Evolutionary conservation across 2,888 invertebrate genomes (phyloP), one percentile per base, ranked within the genome.

Genomic region (Leptura quadrifasciata): DNA sequence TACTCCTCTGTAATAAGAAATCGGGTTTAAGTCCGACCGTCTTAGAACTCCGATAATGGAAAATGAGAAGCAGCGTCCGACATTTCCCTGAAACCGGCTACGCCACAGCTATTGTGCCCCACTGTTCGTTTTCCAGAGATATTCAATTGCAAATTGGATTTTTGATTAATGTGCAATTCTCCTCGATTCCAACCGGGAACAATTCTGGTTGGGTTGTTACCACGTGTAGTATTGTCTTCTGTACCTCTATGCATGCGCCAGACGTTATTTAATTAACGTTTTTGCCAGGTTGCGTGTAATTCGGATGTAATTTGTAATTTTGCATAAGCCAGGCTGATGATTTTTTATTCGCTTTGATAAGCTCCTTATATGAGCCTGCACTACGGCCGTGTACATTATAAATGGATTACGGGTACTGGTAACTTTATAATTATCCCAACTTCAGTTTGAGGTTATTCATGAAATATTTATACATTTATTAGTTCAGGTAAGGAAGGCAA

Each of bases 111-210:
- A 21, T 65, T 65, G 52, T 65, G 65, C 65, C 24, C 65, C 65
- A 24, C 47, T 24, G 52, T 52, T 65, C 65, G 24, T 65, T 65
- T 65, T 65, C 65, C 70, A 24, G 74, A 67, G 76, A 77, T 75
- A 74, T 78, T 75, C 80, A 78, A 78, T 78, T 76, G 78, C 76
- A 78, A 80, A 80, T 80, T 80, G 78, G 80, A 78, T 80, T 78
- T 80, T 80, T 80, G 80, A 80, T 78, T 77, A 80, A 80, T 78
- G 78, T 61, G 31, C 74, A 47, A 63, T 79, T 69, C 74, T 70
- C 70, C 15, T 35, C 47, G 67, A 27, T 64, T 35, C 47, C 18
- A 27, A 35, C 31, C n/a, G 20, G 63, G 20, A 18, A 39, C 63
- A 63, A 63, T 63, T 63, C 20, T 35, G 35, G 35, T 35, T 12